Percentiles rank a stretch among this genome's conserved stretches.
phyloP scores from a whole-genome alignment of 2,888 invertebrate species.

The Drosophila basisetae region DNA sequence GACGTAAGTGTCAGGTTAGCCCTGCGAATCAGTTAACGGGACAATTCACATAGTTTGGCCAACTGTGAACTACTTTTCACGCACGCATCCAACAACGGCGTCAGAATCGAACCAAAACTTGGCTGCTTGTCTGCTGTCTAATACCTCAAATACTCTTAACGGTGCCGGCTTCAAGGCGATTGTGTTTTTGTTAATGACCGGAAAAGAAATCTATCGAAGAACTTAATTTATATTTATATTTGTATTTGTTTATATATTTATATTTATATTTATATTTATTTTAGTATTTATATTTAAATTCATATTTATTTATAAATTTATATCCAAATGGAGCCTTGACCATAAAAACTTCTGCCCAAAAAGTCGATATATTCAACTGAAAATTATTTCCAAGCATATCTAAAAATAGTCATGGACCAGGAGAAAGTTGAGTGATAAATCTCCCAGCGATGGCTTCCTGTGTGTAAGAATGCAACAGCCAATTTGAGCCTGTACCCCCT shows the following conservation, averaged over 20 bases:
- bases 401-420: slow-evolving; percentile 56
- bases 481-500: slow-evolving; percentile 7
- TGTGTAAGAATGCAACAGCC: slow-evolving; percentile 32
- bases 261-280: too few species aligned
- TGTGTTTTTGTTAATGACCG: slow-evolving; percentile 12
- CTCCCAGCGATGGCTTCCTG: slow-evolving; percentile 37
- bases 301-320: neutral
- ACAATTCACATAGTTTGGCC: too few species aligned
- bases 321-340: slow-evolving; percentile 26
- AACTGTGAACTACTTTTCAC: slow-evolving; percentile 22
- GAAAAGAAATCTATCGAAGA: too few species aligned
- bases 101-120: slow-evolving; percentile 27
- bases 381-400: slow-evolving; percentile 35
- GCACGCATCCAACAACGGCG: slow-evolving; percentile 36
- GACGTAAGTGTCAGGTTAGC: slow-evolving; percentile 39
- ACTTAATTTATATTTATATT: too few species aligned
- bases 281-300: too few species aligned
- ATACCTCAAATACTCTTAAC: slow-evolving; percentile 50
- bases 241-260: too few species aligned
- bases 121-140: slow-evolving; percentile 48
- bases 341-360: slow-evolving; percentile 34
- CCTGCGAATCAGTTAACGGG: neutral
- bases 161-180: slow-evolving; percentile 39
- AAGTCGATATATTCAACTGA: slow-evolving; percentile 14
- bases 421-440: slow-evolving; percentile 62